Percentiles rank a stretch among this genome's conserved stretches.
These are phyloP conservation scores for Agapetus fuscipes DNA, from an alignment of 2,888 invertebrate species.

Conservation along the genomic window DNA sequence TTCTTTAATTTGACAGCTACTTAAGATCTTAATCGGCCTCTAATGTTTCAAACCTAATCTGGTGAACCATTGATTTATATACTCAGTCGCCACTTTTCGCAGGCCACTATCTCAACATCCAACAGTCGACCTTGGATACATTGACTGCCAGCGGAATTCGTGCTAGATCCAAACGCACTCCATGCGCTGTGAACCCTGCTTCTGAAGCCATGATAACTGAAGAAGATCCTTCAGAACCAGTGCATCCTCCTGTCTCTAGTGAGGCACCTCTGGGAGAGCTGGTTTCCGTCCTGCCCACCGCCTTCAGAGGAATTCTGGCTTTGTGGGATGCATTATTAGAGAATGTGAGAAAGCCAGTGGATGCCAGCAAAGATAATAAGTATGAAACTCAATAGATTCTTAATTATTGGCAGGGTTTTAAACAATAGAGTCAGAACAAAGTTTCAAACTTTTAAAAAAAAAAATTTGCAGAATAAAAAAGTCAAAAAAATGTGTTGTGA, in stretches of 20 bases:
- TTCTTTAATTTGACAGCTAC: too few relatives aligned
- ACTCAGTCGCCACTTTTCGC: constrained; percentile 20
- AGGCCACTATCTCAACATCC: constrained; percentile 66
- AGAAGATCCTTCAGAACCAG: constrained; percentile 32
- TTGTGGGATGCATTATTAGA: constrained; percentile 77
- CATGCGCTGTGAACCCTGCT: constrained; percentile 21
- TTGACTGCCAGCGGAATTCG: constrained; percentile 69
- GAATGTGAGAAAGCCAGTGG: constrained; percentile 33
- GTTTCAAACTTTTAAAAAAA: too few relatives aligned
- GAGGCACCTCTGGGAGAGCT: constrained; percentile 13
- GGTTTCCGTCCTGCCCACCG: constrained; percentile 75
- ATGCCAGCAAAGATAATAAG: not conserved
- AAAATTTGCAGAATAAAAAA: too few relatives aligned
- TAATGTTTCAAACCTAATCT: too few relatives aligned
- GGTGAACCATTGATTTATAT: not conserved
- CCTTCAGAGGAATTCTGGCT: constrained; percentile 75
- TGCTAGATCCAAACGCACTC: constrained; percentile 34
- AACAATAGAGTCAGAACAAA: too few relatives aligned
- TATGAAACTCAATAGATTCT: not conserved
- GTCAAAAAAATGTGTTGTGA: too few relatives aligned
- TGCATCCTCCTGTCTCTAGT: too few relatives aligned
- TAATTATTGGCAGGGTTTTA: too few relatives aligned
- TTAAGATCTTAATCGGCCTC: too few relatives aligned
- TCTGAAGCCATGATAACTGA: constrained; percentile 41
- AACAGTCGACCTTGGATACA: constrained; percentile 68